Evolutionary conservation across 1,140 invertebrate genomes (phyloP), one percentile per base, ranked within the genome.

Genomic region (Chironomus tepperi): DNA sequence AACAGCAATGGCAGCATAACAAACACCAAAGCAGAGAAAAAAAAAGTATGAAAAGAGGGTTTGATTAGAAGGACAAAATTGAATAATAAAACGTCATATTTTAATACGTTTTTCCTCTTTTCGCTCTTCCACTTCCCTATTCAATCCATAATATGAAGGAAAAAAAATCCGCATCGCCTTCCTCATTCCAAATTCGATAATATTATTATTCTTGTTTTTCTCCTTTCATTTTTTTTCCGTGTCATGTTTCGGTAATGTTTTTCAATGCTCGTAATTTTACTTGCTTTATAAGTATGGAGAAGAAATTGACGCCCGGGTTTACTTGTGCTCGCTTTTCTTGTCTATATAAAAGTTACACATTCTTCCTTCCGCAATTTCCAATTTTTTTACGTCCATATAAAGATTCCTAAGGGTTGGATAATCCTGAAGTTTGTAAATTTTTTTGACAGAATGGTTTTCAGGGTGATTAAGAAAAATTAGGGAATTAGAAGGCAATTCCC

Each of bases 71-170:
- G 65, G 65, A 70, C 65, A 21, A 70, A 70, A 70, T 70, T 70
- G 65, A 70, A 70, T 70, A 70, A 70, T 70, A 70, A 70, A 70
- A 70, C 19, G 65, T 70, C 65, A 70, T 70, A 70, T 70, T 70
- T 70, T 70, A 70, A 70, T 70, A 70, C 19, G 19, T 8, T 70
- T 70, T 70, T 21, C 65, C 19, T 70, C 43, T 47, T n/a, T 57
- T n/a, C 12, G 12, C 47, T 57, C 47, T 12, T 12, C 47, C n/a
- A 5, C 43, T 47, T 47, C 15, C 43, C 47, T 12, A 15, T 12
- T n/a, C 47, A 34, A 57, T 57, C 47, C 12, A 57, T 34, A 34
- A 34, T 34, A 34, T 34, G 24, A 34, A 34, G 5, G 24, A 34
- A 34, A 34, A 34, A 34, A 34, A 34, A 34, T 34, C 24, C 24